Evolutionary conservation across 2,888 invertebrate genomes (phyloP), one percentile per base, ranked within the genome.

Genomic region (Chelonus formosanus): DNA sequence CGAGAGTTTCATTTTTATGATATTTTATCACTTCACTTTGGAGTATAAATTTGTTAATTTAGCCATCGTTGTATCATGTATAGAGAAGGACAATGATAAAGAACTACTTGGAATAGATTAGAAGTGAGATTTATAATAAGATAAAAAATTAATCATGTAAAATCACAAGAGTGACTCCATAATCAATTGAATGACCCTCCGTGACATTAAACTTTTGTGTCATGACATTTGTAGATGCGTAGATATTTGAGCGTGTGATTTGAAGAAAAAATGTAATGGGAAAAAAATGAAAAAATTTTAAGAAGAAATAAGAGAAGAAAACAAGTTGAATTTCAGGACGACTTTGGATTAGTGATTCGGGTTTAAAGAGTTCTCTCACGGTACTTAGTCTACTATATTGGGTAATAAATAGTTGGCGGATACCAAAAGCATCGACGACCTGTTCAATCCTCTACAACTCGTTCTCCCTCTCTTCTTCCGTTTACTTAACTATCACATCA

Each of bases 381-480:
- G 74, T 78, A 77, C 73, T 77, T 78, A 76, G 75, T 75, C 73
- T 72, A 71, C 67, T 69, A 70, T 72, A 71, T 73, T 68, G 71
- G 73, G 67, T 68, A 77, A 75, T 80, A 80, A 80, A 80, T 80
- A 80, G 78, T 78, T 75, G 75, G 74, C 70, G 72, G 67, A 73
- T 70, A 71, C 74, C 70, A 73, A 74, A 71, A 74, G 74, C 71
- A 68, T 73, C 71, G 73, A 74, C 74, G 76, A 74, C 75, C 74
- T 56, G 66, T 66, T 66, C 61, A 52, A 66, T 66, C 36, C 65
- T 54, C 35, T 44, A 52, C 53, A 35, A 56, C 63, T 63, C 56
- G 36, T 56, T 63, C 63, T 58, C 57, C 54, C 53, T 63, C 68
- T 53, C 48, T 45, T 59, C 44, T 60, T 60, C 53, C 53, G 54